phyloP scores from a whole-genome alignment of 2,888 invertebrate genomes.

The Disparrhopalites patrizii region DNA sequence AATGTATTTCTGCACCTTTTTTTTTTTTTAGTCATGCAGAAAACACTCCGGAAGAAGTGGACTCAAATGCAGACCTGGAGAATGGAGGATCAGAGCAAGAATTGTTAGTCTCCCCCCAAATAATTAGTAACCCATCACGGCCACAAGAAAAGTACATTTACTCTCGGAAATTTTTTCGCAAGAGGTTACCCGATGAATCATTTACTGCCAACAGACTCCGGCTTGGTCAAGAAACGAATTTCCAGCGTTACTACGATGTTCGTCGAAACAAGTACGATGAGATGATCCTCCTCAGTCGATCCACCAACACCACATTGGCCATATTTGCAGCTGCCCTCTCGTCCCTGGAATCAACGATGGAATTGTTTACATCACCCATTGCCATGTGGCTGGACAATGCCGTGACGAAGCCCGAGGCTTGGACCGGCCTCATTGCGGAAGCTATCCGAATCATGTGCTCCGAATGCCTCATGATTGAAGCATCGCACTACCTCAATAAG shows the following conservation, averaged over 20 bases:
- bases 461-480: not conserved
- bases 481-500: not conserved
- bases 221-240: not conserved
- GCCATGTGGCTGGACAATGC: not conserved
- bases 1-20: too few species aligned
- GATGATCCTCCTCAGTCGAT: constrained; percentile 4
- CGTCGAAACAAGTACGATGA: constrained; percentile 17
- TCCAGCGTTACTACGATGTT: constrained; percentile 3
- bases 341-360: not conserved
- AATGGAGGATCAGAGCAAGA: too few species aligned
- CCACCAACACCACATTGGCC: constrained; percentile 10
- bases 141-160: not conserved
- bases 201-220: not conserved
- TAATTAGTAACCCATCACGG: too few species aligned
- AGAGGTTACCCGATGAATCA: not conserved
- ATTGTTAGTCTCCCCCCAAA: too few species aligned
- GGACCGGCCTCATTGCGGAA: constrained; percentile 16
- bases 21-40: too few species aligned
- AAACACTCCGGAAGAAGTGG: too few species aligned
- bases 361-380: not conserved
- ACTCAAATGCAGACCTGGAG: too few species aligned
- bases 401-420: not conserved
- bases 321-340: not conserved
- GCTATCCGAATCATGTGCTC: not conserved
- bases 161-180: not conserved